phyloP scores from a whole-genome alignment of 2,113 vertebrate genomes.

The Lophochroa leadbeateri region DNA sequence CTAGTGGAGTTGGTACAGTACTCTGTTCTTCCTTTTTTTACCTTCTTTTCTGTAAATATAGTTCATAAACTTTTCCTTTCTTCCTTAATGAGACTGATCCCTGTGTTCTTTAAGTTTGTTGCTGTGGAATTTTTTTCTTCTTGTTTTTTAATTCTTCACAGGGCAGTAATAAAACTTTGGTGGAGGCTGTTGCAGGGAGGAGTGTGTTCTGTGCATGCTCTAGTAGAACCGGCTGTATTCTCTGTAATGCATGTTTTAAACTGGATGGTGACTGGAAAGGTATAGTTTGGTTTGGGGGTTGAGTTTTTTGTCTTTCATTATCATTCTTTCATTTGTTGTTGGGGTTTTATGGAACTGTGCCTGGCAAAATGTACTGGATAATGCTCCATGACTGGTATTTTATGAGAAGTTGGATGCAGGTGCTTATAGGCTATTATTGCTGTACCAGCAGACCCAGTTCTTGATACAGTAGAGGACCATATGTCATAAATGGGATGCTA shows the following conservation, averaged over 20 bases:
- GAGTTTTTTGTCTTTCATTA: neutral
- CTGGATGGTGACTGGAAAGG: neutral
- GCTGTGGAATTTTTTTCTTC: neutral
- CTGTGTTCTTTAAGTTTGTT: neutral
- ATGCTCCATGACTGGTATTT: neutral
- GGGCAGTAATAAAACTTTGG: neutral
- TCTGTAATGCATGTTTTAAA: constrained; percentile 45
- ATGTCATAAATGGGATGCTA: neutral
- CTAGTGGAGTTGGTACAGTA: constrained; percentile 46
- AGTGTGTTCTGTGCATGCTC: accelerated
- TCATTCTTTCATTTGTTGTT: neutral
- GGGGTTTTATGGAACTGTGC: neutral
- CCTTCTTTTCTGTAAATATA: constrained; percentile 51
- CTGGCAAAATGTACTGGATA: neutral
- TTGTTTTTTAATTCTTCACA: neutral
- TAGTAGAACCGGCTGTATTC: neutral
- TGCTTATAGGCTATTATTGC: neutral
- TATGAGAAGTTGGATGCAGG: neutral
- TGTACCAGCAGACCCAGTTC: neutral
- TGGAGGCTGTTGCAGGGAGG: neutral
- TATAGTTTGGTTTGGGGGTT: neutral
- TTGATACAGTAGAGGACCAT: neutral
- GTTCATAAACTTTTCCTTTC: constrained; percentile 58
- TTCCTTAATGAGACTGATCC: constrained; percentile 52
- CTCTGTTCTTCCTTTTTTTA: constrained; percentile 28